Base-by-base conservation (phyloP, 1,140 invertebrate genomes). In the Zelostemma sp. region DNA sequence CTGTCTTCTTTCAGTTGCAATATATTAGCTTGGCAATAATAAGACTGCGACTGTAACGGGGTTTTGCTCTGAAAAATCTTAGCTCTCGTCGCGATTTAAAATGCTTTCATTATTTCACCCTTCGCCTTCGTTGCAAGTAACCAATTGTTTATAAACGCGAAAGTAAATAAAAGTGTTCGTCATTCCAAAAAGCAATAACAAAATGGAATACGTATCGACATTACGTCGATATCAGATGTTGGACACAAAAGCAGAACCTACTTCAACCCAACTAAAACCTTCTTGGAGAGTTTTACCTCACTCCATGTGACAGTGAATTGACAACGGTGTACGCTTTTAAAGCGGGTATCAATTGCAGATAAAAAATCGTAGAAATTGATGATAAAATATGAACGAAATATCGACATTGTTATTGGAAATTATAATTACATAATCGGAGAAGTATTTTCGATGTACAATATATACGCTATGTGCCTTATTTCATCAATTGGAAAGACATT, bases 161-260 rank as follows among this genome's bases (percentile, higher is more conserved):
- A 8, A 28, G 8, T 28, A 28, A 28, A 28, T 12, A 12, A 15
- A 11, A 15, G 3, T 12, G 11, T 40, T 5, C 17, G 33, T 38
- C 1, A 21, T 18, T 4, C 9, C 16, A 31, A 8, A 15, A 16
- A 17, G 25, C 28, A 38, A 57, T 45, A 51, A 64, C 49, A 48
- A 35, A 51, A 51, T 19, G 49, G 56, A 33, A 64, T 50, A 51
- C 35, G 33, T 55, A 51, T 51, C 25, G 53, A 56, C 53, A 50
- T 38, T 25, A 31, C 48, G 54, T 57, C 61, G 56, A 65, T 65
- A 65, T 65, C 53, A 64, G 47, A 56, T 35, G 46, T 51, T 35
- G 41, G 28, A 65, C 54, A 58, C 62, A 55, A 51, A 58, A 58
- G 47, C 48, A 47, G 47, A 11, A 11, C 35, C 11, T 45, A 63